phyloP scores from a whole-genome alignment of 1,140 invertebrate species.

The Hylyphantes graminicola region DNA sequence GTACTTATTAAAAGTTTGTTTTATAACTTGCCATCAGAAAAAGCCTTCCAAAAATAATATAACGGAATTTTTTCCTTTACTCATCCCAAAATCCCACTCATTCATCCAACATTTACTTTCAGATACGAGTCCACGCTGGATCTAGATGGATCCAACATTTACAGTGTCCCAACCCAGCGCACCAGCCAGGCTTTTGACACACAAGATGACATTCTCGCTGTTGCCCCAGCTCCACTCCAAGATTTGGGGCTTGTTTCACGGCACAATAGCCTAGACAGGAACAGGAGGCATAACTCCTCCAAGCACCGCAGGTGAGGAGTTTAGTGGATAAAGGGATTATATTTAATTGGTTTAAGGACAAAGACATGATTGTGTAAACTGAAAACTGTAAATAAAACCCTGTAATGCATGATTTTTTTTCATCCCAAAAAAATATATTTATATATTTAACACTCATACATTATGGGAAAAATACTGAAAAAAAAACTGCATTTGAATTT shows the following conservation, averaged over 20 bases:
- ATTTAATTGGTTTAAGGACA: too few relatives aligned
- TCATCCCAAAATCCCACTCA: too few relatives aligned
- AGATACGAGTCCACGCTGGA: slow-evolving; percentile 60
- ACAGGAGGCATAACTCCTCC: slow-evolving; percentile 46
- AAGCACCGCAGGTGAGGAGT: slow-evolving; percentile 21
- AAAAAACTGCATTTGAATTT: too few relatives aligned
- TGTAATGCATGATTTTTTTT: too few relatives aligned
- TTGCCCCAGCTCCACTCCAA: slow-evolving; percentile 47
- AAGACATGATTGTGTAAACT: too few relatives aligned
- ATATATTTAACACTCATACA: too few relatives aligned
- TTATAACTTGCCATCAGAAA: background rate
- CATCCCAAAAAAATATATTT: too few relatives aligned
- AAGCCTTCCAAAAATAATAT: background rate
- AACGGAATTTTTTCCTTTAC: too few relatives aligned
- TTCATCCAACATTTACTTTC: background rate
- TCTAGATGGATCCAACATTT: slow-evolving; percentile 65
- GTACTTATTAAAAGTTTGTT: background rate
- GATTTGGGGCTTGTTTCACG: slow-evolving; percentile 50
- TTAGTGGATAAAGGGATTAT: slow-evolving; percentile 26
- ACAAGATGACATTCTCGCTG: slow-evolving; percentile 65
- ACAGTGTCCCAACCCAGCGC: slow-evolving; percentile 68
- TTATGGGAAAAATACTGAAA: too few relatives aligned
- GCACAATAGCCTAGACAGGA: slow-evolving; percentile 59
- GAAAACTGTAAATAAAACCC: too few relatives aligned
- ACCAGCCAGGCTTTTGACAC: slow-evolving; percentile 67